phyloP scores from a whole-genome alignment of 2,113 vertebrate species.

The Chunga burmeisteri region DNA sequence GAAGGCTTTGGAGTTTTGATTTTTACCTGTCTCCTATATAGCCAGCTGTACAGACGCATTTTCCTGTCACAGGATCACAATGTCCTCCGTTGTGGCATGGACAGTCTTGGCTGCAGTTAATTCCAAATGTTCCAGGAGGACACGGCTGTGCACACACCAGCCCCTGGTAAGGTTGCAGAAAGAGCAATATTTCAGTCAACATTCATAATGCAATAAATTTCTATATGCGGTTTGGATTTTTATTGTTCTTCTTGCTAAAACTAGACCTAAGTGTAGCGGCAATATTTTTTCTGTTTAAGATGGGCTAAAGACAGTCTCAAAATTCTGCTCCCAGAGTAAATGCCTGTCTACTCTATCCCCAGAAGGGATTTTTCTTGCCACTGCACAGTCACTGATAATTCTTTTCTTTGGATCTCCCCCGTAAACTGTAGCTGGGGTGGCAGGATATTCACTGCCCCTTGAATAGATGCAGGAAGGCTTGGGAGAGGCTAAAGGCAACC shows the following conservation, averaged over 20 bases:
- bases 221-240: neutral
- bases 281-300: neutral
- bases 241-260: conserved; percentile 4
- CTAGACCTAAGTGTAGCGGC: neutral
- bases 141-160: conserved; percentile 95
- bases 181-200: conserved; percentile 35
- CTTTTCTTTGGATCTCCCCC: neutral
- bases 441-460: neutral
- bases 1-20: neutral
- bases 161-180: conserved; percentile 78
- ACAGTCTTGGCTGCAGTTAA: conserved; percentile 96
- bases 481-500: neutral
- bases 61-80: conserved; percentile 91
- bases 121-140: conserved; percentile 88
- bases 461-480: neutral
- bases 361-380: neutral
- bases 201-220: neutral
- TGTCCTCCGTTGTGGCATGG: conserved; percentile 94
- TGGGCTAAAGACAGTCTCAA: neutral
- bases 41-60: conserved; percentile 90
- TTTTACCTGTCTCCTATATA: conserved; percentile 94
- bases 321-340: neutral
- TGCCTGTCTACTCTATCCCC: neutral
- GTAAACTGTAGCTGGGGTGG: neutral
- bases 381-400: neutral